Evolutionary conservation across 2,113 vertebrate genomes (phyloP), one percentile per base, ranked within the genome.

Genomic region (Anser brachyrhynchus): DNA sequence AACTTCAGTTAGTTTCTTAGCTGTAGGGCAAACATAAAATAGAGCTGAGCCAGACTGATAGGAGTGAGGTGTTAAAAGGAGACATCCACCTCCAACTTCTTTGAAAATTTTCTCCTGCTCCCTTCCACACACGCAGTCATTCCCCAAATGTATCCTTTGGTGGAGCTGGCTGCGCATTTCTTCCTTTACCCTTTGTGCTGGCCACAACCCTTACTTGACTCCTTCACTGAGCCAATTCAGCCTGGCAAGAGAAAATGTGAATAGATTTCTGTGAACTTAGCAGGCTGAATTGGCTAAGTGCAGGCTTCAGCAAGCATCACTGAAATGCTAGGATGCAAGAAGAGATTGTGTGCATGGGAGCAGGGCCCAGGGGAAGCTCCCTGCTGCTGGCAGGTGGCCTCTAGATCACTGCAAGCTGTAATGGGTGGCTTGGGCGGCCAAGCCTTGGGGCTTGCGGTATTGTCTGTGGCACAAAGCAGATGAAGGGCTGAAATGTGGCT

Each of bases 81-180:
- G 35, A 51, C 25, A 37, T 58, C 29, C 35, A 22, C 5, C 58
- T 70, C 31, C 21, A 39, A 4, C 15, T 59, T 35, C 29, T 57
- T 31, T 41, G 19, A 44, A 31, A 21, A 31, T 21, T 21, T 31
- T 66, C 13, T 41, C 41, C 13, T 44, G 64, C 20, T 21, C 13
- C 64, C 9, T 31, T 29, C 64, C 12, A 7, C 41, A 9, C 29
- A 22, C 20, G 13, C 8, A 13, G 11, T 18, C 61, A 65, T 11
- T 29, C 37, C 29, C 10, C 64, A 35, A 4, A 0, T 7, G 1
- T 5, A 2, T 39, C 23, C 6, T 20, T 10, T 31, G 39, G 39
- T 49, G 35, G 9, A 43, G 49, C 54, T 92, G 76, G 33, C 46
- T 73, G 43, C 37, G 17, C 23, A 3, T 67, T 61, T 54, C 9